Conservation (phyloP, 2,888 invertebrate genomes). For the Hirtodrosophila histrioides region DNA sequence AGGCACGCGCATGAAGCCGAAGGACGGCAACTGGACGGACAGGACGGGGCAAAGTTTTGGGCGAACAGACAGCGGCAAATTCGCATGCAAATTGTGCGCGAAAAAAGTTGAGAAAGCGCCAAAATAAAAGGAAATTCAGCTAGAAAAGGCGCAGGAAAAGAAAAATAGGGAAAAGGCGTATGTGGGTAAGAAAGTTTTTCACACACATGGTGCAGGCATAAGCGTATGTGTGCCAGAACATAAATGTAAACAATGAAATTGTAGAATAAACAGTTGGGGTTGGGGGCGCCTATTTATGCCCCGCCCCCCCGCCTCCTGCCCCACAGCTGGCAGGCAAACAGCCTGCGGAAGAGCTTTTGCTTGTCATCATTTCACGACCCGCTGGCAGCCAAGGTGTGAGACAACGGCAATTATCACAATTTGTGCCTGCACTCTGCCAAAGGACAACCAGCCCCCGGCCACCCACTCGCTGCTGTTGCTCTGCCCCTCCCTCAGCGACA, state of each 20-base stretch:
- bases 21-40: slow-evolving; percentile 57
- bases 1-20: slow-evolving; percentile 64
- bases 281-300: slow-evolving; percentile 25
- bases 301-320: slow-evolving; percentile 14
- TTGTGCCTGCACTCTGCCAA: slow-evolving; percentile 49
- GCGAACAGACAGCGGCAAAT: slow-evolving; percentile 73
- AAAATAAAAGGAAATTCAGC: slow-evolving; percentile 55
- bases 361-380: slow-evolving; percentile 78
- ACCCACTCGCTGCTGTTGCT: background rate
- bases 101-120: slow-evolving; percentile 68
- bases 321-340: slow-evolving; percentile 56
- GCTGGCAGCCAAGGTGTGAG: slow-evolving; percentile 70
- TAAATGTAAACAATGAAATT: slow-evolving; percentile 81
- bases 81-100: slow-evolving; percentile 80
- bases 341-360: slow-evolving; percentile 75
- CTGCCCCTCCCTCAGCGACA: slow-evolving; percentile 15
- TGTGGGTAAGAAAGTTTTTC: slow-evolving; percentile 44
- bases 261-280: slow-evolving; percentile 64
- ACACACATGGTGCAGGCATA: slow-evolving; percentile 36
- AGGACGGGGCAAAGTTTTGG: slow-evolving; percentile 45
- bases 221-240: slow-evolving; percentile 43
- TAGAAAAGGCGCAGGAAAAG: slow-evolving; percentile 7
- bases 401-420: slow-evolving; percentile 80
- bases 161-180: slow-evolving; percentile 3
- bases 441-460: slow-evolving; percentile 1